These are phyloP conservation scores for Sebastes elongatus DNA, from an alignment of 2,797 vertebrate genomes.

Conservation along the genomic window DNA sequence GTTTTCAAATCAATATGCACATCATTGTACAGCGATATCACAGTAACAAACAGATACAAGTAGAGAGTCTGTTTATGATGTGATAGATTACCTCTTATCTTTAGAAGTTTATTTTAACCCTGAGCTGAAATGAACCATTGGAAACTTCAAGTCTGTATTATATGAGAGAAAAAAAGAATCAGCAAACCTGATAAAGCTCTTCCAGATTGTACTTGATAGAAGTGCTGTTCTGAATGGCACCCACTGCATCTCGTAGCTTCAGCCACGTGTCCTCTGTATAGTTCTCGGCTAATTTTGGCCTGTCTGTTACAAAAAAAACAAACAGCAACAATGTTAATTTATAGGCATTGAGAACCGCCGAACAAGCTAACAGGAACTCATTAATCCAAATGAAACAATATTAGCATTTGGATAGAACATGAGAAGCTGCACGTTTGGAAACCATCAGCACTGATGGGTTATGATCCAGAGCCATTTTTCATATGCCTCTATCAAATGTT, in stretches of 20 bases:
- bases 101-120: neutral
- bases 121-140: neutral
- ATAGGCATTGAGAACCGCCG: neutral
- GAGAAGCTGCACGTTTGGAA: neutral
- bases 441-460: neutral
- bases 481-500: neutral
- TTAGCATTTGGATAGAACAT: neutral
- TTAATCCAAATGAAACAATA: neutral
- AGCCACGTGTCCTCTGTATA: conserved; percentile 99
- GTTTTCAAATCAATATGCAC: neutral
- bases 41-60: neutral
- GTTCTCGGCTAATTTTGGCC: conserved; percentile 97
- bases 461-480: neutral
- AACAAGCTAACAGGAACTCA: neutral
- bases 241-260: conserved; percentile 96
- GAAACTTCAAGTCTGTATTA: neutral
- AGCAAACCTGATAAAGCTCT: conserved; percentile 93
- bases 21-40: neutral
- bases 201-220: conserved; percentile 99
- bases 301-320: conserved; percentile 83
- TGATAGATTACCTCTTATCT: neutral
- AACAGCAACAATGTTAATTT: neutral
- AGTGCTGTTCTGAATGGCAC: conserved; percentile 98
- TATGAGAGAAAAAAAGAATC: neutral
- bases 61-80: neutral